A percentile compares a stretch with the other conserved stretches of the same genome.
Evolutionary conservation across 2,888 invertebrate species (phyloP).

Genomic region (Sphinx pinastri): DNA sequence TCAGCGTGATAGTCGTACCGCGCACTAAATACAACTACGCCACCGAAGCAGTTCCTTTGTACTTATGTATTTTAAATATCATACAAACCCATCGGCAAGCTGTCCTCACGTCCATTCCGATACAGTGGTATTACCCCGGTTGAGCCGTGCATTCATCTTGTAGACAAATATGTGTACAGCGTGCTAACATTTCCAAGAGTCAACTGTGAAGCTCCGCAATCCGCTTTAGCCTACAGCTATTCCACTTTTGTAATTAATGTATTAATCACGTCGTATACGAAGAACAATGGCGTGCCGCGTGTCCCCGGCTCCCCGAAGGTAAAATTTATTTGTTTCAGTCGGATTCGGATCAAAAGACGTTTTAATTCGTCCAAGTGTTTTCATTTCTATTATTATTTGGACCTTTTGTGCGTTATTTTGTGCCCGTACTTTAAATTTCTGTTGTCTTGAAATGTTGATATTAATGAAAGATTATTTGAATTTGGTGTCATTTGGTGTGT

Average conservation of each 20-base stretch:
- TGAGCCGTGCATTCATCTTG: too few species aligned
- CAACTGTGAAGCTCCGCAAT: background rate
- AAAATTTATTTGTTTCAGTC: conserved; percentile 8
- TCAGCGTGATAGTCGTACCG: too few species aligned
- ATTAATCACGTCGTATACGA: background rate
- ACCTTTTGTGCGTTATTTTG: conserved; percentile 22
- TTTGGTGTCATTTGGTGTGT: background rate
- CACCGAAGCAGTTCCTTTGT: too few species aligned
- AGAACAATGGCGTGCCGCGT: background rate
- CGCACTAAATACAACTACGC: too few species aligned
- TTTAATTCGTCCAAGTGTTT: conserved; percentile 24
- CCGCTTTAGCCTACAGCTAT: background rate
- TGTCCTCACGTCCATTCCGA: too few species aligned
- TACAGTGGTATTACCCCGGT: too few species aligned
- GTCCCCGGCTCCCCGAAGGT: background rate
- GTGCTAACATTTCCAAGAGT: too few species aligned
- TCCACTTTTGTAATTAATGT: background rate
- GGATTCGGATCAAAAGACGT: conserved; percentile 11
- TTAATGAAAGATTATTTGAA: too few species aligned
- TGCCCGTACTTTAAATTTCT: background rate
- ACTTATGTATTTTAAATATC: too few species aligned
- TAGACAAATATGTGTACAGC: too few species aligned
- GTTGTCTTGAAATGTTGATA: background rate
- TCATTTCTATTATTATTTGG: conserved; percentile 16
- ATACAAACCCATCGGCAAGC: too few species aligned